Conservation (phyloP, 2,888 invertebrate species). For the Caenorhabditis sp. region DNA sequence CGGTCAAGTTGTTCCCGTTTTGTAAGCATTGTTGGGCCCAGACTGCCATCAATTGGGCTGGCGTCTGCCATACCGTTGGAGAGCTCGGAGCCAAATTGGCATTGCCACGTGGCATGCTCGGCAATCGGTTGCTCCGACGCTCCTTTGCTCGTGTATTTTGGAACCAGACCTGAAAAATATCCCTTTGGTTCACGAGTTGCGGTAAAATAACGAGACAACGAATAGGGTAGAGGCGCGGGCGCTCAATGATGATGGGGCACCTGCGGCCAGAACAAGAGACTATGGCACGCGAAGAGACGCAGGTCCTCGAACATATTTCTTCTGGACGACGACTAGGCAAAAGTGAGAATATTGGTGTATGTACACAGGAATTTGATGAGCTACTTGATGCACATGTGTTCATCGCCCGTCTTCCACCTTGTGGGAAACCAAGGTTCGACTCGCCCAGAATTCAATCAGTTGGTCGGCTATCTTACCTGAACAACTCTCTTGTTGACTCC, state of each 20-base stretch:
- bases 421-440: conserved; percentile 37
- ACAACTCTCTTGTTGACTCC: conserved; percentile 89
- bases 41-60: conserved; percentile 72
- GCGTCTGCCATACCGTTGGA: conserved; percentile 43
- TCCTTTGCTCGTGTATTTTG: conserved; percentile 92
- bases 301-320: conserved; percentile 24
- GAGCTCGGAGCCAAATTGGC: conserved; percentile 26
- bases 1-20: conserved; percentile 24
- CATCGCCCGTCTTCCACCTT: conserved; percentile 37
- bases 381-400: conserved; percentile 60
- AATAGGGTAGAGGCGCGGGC: conserved; percentile 27
- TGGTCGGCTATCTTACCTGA: conserved; percentile 73
- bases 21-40: conserved; percentile 70
- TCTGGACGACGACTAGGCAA: conserved; percentile 31
- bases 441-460: neutral
- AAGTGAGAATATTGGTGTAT: conserved; percentile 53
- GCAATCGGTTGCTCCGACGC: conserved; percentile 71
- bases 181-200: conserved; percentile 20
- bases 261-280: conserved; percentile 49
- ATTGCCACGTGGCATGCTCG: conserved; percentile 55
- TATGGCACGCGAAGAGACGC: conserved; percentile 1
- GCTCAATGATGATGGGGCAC: conserved; percentile 41
- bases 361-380: conserved; percentile 58
- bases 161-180: conserved; percentile 91
- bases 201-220: conserved; percentile 46